Evolutionary conservation across 2,888 invertebrate species (phyloP).

Genomic region (Synanthedon formicaeformis): DNA sequence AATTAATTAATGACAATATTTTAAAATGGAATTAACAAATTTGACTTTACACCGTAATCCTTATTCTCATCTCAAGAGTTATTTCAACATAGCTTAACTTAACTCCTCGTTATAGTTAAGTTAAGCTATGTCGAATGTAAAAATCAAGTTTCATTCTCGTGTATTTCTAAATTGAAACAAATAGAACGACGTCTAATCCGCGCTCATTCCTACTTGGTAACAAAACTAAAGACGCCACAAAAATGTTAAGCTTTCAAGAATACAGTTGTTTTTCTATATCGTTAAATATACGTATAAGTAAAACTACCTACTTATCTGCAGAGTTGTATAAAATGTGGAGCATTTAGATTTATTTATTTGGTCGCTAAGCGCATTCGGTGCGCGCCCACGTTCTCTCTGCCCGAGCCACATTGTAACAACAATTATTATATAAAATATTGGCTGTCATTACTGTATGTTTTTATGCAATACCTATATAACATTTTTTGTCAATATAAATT

Average conservation of each 20-base stretch:
- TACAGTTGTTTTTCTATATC: slow-evolving; percentile 17
- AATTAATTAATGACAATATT: no score
- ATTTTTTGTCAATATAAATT: no score
- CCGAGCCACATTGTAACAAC: neutral
- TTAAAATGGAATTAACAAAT: no score
- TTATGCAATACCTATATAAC: neutral
- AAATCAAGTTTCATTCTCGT: no score
- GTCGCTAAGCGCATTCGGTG: slow-evolving; percentile 41
- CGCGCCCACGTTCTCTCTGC: slow-evolving; percentile 33
- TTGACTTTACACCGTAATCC: no score
- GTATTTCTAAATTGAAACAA: no score
- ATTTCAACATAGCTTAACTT: no score
- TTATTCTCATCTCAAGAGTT: no score
- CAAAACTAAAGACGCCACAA: neutral
- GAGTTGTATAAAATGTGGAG: slow-evolving; percentile 28
- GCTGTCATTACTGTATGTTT: slow-evolving; percentile 5
- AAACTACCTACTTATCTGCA: slow-evolving; percentile 11
- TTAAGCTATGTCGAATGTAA: no score
- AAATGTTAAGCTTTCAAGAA: slow-evolving; percentile 2
- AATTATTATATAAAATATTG: slow-evolving; percentile 1
- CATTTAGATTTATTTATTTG: slow-evolving; percentile 39
- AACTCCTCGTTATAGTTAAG: no score
- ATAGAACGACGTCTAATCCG: no score
- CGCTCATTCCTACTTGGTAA: no score
- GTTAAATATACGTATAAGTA: neutral